phyloP scores from a whole-genome alignment of 2,113 vertebrate genomes.

The Cepphus grylle region DNA sequence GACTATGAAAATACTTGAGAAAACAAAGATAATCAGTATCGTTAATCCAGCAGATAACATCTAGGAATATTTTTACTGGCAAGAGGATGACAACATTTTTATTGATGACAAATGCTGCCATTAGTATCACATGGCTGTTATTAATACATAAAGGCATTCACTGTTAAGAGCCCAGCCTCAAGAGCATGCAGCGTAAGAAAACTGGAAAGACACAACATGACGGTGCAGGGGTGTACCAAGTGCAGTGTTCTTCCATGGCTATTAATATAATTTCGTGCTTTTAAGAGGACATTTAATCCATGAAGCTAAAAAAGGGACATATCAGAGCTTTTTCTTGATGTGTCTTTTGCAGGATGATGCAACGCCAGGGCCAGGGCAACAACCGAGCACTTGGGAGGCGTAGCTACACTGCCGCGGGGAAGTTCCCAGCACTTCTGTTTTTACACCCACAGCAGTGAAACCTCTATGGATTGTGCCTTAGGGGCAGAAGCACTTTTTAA shows the following conservation, averaged over 20 bases:
- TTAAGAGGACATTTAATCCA: background rate
- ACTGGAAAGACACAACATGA: background rate
- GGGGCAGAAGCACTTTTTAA: background rate
- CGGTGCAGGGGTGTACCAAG: background rate
- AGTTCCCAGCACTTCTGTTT: background rate
- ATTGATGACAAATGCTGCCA: background rate
- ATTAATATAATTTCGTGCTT: background rate
- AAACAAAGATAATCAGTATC: background rate
- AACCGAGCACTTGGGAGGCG: background rate
- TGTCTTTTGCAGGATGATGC: background rate
- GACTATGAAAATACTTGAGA: background rate
- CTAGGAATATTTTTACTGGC: background rate
- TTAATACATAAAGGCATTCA: background rate
- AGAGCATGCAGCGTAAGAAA: accelerated
- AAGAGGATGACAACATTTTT: background rate
- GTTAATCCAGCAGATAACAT: background rate
- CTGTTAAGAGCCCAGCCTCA: background rate
- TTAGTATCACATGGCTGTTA: background rate
- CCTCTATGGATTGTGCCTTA: accelerated
- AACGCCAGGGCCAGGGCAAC: accelerated
- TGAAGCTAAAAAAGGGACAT: background rate
- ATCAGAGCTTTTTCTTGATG: background rate
- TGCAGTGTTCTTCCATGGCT: accelerated
- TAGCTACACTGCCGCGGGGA: accelerated
- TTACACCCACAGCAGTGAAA: background rate